These are phyloP conservation scores for Hyphantria cunea DNA, from an alignment of 1,140 invertebrate species.

Conservation along the genomic window DNA sequence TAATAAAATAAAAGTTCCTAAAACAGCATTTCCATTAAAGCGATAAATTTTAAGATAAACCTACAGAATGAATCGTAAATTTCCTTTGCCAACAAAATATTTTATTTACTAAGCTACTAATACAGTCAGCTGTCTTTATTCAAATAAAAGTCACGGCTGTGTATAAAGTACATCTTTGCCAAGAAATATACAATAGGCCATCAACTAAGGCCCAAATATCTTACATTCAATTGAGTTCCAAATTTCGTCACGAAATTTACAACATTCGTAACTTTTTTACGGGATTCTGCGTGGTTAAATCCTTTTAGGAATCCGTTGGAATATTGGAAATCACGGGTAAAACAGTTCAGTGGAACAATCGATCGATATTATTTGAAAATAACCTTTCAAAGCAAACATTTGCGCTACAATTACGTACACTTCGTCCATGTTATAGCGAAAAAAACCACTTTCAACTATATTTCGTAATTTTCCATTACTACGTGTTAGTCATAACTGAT, in stretches of 20 bases:
- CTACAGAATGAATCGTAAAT: background rate
- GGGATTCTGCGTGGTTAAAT: slow-evolving; percentile 19
- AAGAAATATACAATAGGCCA: slow-evolving; percentile 11
- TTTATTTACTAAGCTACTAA: background rate
- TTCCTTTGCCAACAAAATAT: background rate
- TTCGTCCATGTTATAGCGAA: too few relatives aligned
- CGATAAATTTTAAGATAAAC: background rate
- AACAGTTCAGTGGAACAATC: background rate
- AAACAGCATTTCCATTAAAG: background rate
- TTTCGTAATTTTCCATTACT: too few relatives aligned
- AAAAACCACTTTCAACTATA: too few relatives aligned
- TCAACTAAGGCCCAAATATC: slow-evolving; percentile 17
- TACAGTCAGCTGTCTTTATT: background rate
- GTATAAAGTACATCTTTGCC: slow-evolving; percentile 2
- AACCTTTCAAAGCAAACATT: too few relatives aligned
- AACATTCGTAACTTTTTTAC: slow-evolving; percentile 21
- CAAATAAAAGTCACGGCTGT: background rate
- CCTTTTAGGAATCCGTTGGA: slow-evolving; percentile 16
- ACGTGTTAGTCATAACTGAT: too few relatives aligned
- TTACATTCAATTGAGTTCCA: slow-evolving; percentile 29
- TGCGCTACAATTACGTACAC: too few relatives aligned
- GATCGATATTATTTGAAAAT: too few relatives aligned
- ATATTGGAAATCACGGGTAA: background rate
- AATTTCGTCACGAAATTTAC: slow-evolving; percentile 23
- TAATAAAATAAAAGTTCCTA: background rate